Percentiles rank a stretch among this genome's conserved stretches.
These are phyloP conservation scores for Acipenser oxyrinchus DNA, from an alignment of 2,797 vertebrate species.

Conservation along the genomic window DNA sequence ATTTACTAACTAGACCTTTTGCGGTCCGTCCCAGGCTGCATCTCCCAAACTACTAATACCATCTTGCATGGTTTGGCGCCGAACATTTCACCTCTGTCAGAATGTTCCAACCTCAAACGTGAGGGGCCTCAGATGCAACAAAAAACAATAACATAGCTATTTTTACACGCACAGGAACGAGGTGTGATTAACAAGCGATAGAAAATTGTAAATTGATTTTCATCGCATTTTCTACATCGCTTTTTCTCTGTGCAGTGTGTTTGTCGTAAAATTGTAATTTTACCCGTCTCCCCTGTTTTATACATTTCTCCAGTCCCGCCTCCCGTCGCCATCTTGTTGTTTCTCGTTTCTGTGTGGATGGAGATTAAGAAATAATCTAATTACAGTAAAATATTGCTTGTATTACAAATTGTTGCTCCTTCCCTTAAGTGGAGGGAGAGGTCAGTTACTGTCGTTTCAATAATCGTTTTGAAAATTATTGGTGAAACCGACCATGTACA, in stretches of 20 bases:
- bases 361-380: slow-evolving; percentile 23
- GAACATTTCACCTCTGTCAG: slow-evolving; percentile 32
- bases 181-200: too few relatives aligned
- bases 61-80: slow-evolving; percentile 70
- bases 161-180: too few relatives aligned
- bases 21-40: too few relatives aligned
- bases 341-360: slow-evolving; percentile 49
- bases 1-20: too few relatives aligned
- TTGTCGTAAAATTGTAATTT: too few relatives aligned
- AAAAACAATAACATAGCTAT: too few relatives aligned
- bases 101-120: slow-evolving; percentile 38
- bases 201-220: too few relatives aligned
- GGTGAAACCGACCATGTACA: slow-evolving; percentile 56
- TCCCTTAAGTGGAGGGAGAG: slow-evolving; percentile 42
- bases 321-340: slow-evolving; percentile 67
- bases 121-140: slow-evolving; percentile 9
- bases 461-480: slow-evolving; percentile 23
- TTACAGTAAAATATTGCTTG: slow-evolving; percentile 14
- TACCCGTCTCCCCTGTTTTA: slow-evolving; percentile 22
- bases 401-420: slow-evolving; percentile 25
- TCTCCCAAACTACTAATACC: too few relatives aligned
- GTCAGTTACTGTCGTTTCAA: slow-evolving; percentile 25
- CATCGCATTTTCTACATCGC: too few relatives aligned
- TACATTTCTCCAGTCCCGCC: slow-evolving; percentile 43
- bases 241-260: too few relatives aligned